Conservation (phyloP, 1,140 invertebrate species). For the Drosophila watanabei region DNA sequence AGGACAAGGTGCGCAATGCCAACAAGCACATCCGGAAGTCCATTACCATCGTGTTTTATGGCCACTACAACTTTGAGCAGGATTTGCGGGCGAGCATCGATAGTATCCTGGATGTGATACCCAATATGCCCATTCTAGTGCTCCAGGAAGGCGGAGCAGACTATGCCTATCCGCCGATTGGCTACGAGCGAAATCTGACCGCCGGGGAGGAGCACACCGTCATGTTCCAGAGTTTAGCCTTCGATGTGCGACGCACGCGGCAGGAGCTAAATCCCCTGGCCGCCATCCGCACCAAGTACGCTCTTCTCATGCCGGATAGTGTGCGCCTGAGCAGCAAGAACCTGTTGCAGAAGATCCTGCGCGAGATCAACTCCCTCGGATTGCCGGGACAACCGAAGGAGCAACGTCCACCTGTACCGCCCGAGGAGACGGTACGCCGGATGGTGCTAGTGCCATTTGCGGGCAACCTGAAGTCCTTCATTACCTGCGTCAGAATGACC, state of each 20-base stretch:
- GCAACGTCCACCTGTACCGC: constrained; percentile 46
- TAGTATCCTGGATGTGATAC: constrained; percentile 90
- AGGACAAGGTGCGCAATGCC: constrained; percentile 77
- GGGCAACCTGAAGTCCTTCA: constrained; percentile 76
- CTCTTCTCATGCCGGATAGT: constrained; percentile 94
- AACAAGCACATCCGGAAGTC: constrained; percentile 88
- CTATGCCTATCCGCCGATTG: constrained; percentile 91
- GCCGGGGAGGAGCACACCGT: constrained; percentile 88
- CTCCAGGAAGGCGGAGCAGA: constrained; percentile 90
- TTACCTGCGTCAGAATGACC: constrained; percentile 70
- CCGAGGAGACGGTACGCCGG: constrained; percentile 65
- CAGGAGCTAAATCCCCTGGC: constrained; percentile 89
- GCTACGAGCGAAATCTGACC: constrained; percentile 85
- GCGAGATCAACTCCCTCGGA: constrained; percentile 85
- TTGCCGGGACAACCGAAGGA: constrained; percentile 70
- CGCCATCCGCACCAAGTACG: constrained; percentile 91
- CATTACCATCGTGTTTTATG: constrained; percentile 91
- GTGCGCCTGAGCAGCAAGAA: constrained; percentile 89
- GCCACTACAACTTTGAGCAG: constrained; percentile 95
- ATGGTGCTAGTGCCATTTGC: constrained; percentile 78
- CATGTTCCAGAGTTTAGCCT: constrained; percentile 88
- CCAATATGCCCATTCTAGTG: constrained; percentile 91
- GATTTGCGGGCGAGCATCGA: constrained; percentile 91
- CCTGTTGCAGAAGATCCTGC: constrained; percentile 88
- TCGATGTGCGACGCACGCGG: constrained; percentile 88